These are phyloP conservation scores for Perca schrenkii DNA, from an alignment of 2,113 vertebrate genomes.

Conservation along the genomic window DNA sequence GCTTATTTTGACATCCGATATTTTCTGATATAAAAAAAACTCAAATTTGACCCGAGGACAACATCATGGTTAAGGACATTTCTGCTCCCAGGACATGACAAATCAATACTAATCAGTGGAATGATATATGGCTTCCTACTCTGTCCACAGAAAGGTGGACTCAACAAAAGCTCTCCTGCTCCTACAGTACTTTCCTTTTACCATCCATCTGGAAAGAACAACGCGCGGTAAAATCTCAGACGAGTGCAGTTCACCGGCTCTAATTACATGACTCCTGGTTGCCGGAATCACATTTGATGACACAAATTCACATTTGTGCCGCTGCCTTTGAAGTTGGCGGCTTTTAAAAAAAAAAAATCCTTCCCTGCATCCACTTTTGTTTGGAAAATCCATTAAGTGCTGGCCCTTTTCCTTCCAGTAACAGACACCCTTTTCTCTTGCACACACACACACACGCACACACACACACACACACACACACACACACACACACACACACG, in stretches of 20 bases:
- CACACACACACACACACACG: constrained; percentile 9
- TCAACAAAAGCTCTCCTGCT: neutral
- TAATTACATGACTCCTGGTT: neutral
- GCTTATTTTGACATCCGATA: too few species aligned
- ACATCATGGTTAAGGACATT: too few species aligned
- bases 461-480: neutral
- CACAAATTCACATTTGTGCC: neutral
- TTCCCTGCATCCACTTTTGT: neutral
- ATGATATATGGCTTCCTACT: neutral
- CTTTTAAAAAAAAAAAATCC: too few species aligned
- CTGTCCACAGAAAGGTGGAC: neutral
- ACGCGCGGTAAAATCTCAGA: neutral
- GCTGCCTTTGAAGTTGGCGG: too few species aligned
- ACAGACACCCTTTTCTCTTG: constrained; percentile 9
- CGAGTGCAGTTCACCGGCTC: neutral
- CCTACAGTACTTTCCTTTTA: too few species aligned
- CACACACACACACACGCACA: neutral
- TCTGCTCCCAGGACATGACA: neutral
- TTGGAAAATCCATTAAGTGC: neutral
- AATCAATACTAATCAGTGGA: neutral
- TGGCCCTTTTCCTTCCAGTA: constrained; percentile 7
- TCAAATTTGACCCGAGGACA: too few species aligned
- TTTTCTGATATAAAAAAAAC: too few species aligned
- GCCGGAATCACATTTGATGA: neutral
- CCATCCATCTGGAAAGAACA: neutral